Evolutionary conservation across 1,140 invertebrate genomes (phyloP), one percentile per base, ranked within the genome.

Genomic region (Ptiloglossa arizonensis): DNA sequence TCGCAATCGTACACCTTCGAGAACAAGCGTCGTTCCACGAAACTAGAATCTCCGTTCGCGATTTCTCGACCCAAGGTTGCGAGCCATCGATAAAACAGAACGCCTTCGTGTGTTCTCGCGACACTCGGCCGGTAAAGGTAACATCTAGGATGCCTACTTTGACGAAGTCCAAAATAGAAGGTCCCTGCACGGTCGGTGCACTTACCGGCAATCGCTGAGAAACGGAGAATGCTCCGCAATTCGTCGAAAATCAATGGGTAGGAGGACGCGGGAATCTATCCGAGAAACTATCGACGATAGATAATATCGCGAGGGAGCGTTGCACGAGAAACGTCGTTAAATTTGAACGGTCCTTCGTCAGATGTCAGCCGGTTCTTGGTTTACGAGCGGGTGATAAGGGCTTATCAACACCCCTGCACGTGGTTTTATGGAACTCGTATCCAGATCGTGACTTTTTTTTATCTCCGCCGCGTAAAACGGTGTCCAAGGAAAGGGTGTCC

Each of bases 41-140:
- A n/a, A n/a, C n/a, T n/a, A n/a, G n/a, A n/a, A n/a, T n/a, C n/a
- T n/a, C n/a, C 15, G 5, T 73, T 73, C n/a, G 9, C 13, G 63
- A 24, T 17, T 38, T 24, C 15, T n/a, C 64, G 64, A 35, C 2
- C 15, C 4, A 15, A 3, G 3, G 17, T 27, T 35, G n/a, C 15
- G 5, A 41, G 0, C 24, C 1, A 41, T 15, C 62, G 70, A 67
- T 79, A 79, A 79, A 60, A 66, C 44, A 74, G 77, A 19, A 2
- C 4, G 2, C 9, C 35, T n/a, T n/a, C 9, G 0, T 0, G 9
- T 24, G 17, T 2, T 29, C 17, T 13, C 1, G 1, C 19, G 2
- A 27, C 52, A 71, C 4, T 50, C 67, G 19, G 67, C 54, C 35
- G 74, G 62, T 71, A 62, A 70, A n/a, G 5, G 5, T 0, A 24